phyloP scores from a whole-genome alignment of 2,888 invertebrate species.

The Macaria notata region DNA sequence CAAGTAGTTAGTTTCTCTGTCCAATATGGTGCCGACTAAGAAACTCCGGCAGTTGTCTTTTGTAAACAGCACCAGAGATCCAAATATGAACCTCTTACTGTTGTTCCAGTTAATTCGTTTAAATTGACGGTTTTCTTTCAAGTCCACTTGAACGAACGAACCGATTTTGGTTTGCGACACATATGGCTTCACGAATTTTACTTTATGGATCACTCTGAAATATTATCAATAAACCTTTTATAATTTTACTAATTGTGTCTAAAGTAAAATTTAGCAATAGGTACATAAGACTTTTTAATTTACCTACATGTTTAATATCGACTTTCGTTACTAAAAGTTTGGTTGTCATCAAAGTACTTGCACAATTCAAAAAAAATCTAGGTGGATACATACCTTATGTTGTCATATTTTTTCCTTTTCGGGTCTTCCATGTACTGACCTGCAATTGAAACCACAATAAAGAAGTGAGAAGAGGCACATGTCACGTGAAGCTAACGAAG shows the following conservation, averaged over 20 bases:
- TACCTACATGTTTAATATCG: too few species aligned
- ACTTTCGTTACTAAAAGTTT: too few species aligned
- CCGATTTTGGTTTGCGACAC: conserved; percentile 61
- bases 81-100: conserved; percentile 84
- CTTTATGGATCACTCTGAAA: conserved; percentile 67
- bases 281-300: too few species aligned
- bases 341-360: too few species aligned
- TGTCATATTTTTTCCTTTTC: conserved; percentile 54
- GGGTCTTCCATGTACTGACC: conserved; percentile 55
- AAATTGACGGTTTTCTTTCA: conserved; percentile 46
- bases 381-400: conserved; percentile 53
- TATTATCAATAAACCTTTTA: neutral
- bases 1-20: conserved; percentile 68
- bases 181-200: conserved; percentile 61
- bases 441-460: conserved; percentile 35
- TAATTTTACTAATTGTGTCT: too few species aligned
- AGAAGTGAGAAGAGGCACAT: too few species aligned
- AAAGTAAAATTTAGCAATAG: too few species aligned
- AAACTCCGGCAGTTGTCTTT: conserved; percentile 85
- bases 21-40: conserved; percentile 85
- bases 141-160: conserved; percentile 53
- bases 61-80: conserved; percentile 88
- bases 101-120: conserved; percentile 63
- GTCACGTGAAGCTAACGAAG: too few species aligned
- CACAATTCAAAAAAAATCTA: too few species aligned